Percentiles rank a stretch among this genome's conserved stretches.
These are phyloP conservation scores for Zele albiditarsus DNA, from an alignment of 2,888 invertebrate species.

Conservation along the genomic window DNA sequence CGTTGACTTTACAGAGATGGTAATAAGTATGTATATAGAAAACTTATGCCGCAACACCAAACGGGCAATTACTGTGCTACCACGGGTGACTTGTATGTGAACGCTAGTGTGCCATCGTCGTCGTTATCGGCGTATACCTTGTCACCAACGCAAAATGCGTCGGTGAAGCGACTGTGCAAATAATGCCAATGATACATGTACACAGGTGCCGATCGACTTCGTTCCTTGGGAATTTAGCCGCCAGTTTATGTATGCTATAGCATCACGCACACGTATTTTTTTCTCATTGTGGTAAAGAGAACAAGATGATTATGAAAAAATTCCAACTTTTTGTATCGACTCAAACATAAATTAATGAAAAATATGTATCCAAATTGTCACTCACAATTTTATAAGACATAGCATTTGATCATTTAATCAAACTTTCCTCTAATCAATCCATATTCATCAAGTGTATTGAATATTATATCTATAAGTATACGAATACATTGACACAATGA, in stretches of 20 bases:
- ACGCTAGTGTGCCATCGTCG: slow-evolving; percentile 15
- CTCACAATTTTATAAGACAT: slow-evolving; percentile 8
- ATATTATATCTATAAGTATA: neutral
- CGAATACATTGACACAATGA: slow-evolving; percentile 3
- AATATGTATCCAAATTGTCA: neutral
- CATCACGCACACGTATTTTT: slow-evolving; percentile 2
- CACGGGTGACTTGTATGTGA: slow-evolving; percentile 33
- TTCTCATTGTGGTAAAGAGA: neutral
- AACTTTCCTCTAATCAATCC: slow-evolving; percentile 3
- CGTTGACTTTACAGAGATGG: slow-evolving; percentile 25
- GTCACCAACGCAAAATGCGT: slow-evolving; percentile 45
- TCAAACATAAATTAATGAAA: too few relatives aligned
- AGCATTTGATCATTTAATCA: neutral
- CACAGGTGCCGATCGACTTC: slow-evolving; percentile 65
- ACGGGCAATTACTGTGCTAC: slow-evolving; percentile 45
- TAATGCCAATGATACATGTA: slow-evolving; percentile 66
- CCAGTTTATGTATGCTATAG: neutral
- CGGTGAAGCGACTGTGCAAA: slow-evolving; percentile 64
- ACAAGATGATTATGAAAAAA: neutral
- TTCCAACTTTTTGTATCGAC: too few relatives aligned
- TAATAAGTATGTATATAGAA: slow-evolving; percentile 21
- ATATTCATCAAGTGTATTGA: neutral
- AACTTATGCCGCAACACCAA: slow-evolving; percentile 25
- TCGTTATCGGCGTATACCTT: slow-evolving; percentile 41
- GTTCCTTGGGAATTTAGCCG: slow-evolving; percentile 43